These are phyloP conservation scores for Megalonaias nervosa DNA, from an alignment of 1,140 invertebrate species.

Conservation along the genomic window DNA sequence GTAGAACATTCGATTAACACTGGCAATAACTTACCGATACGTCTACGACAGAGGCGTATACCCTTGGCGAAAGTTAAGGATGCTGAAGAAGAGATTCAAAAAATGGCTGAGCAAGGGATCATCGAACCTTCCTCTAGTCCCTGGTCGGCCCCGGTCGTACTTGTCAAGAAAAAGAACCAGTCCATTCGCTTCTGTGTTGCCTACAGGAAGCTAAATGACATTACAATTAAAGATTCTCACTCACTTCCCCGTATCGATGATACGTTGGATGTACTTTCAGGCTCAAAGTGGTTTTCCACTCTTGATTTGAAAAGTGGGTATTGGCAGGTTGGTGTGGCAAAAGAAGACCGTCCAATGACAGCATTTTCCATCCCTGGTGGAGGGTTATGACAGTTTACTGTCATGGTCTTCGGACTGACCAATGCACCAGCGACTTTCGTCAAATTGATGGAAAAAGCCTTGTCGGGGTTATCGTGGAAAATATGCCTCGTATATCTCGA, in stretches of 20 bases:
- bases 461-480: too few species aligned
- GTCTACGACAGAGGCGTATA: constrained; percentile 12
- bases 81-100: constrained; percentile 18
- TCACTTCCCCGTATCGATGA: constrained; percentile 40
- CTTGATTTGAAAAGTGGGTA: constrained; percentile 39
- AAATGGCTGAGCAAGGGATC: constrained; percentile 16
- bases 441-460: too few species aligned
- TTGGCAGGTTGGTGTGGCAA: constrained; percentile 66
- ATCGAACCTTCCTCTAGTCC: constrained; percentile 4
- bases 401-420: too few species aligned
- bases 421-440: too few species aligned
- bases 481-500: too few species aligned
- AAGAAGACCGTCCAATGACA: constrained; percentile 62
- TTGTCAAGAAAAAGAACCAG: constrained; percentile 15
- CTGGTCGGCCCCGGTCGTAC: constrained; percentile 4
- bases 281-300: constrained; percentile 34
- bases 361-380: constrained; percentile 17
- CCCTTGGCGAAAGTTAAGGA: not conserved
- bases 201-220: constrained; percentile 15
- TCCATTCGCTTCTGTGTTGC: constrained; percentile 18
- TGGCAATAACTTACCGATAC: constrained; percentile 14
- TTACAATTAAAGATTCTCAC: constrained; percentile 13
- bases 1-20: constrained; percentile 22
- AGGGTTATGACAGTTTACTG: too few species aligned
- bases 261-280: constrained; percentile 28